Evolutionary conservation across 2,797 vertebrate species (phyloP).

Genomic region (Pelochelys cantorii): DNA sequence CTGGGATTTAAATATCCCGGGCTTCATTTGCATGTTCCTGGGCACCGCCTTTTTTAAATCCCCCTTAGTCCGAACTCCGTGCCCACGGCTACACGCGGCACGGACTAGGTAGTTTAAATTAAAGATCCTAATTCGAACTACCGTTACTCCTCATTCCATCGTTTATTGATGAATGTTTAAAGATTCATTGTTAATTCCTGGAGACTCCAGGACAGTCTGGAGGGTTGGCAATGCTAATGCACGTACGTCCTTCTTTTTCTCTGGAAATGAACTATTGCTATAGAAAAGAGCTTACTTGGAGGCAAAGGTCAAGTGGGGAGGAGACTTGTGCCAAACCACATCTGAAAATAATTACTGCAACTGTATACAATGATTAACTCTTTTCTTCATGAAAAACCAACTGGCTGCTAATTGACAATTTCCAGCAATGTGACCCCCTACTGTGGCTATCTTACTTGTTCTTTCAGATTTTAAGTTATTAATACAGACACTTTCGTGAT

Average conservation of each 20-base stretch:
- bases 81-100: too few relatives aligned
- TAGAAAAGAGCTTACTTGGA: not conserved
- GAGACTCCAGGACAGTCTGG: too few relatives aligned
- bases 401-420: not conserved
- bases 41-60: too few relatives aligned
- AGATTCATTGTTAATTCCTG: too few relatives aligned
- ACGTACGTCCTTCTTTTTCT: not conserved
- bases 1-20: too few relatives aligned
- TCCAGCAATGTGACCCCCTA: slow-evolving; percentile 46
- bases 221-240: too few relatives aligned
- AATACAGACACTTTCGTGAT: slow-evolving; percentile 75
- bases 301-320: not conserved
- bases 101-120: too few relatives aligned
- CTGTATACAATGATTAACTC: not conserved
- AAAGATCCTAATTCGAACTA: too few relatives aligned
- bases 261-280: not conserved
- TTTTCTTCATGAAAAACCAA: slow-evolving; percentile 3
- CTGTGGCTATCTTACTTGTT: slow-evolving; percentile 39
- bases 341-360: slow-evolving; percentile 16
- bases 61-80: too few relatives aligned
- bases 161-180: too few relatives aligned
- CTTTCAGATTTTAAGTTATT: slow-evolving; percentile 69
- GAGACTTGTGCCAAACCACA: not conserved
- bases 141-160: too few relatives aligned
- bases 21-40: too few relatives aligned